Percentiles rank a stretch among this genome's conserved stretches.
phyloP scores from a whole-genome alignment of 37 sponge, comb jelly and placozoan species.

The Haliclona indistincta region DNA sequence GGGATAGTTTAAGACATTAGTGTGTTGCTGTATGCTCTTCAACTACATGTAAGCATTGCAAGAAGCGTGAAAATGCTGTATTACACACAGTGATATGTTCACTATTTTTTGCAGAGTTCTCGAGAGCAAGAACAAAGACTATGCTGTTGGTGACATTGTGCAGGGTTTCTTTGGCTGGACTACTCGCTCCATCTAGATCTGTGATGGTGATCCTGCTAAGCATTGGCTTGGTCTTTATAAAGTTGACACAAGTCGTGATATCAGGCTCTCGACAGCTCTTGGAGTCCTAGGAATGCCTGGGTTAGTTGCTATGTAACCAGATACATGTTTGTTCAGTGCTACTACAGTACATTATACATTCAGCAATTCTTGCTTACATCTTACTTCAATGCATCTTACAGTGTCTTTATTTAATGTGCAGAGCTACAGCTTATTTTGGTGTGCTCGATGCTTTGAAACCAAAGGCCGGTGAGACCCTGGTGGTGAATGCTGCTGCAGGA shows the following conservation, averaged over 20 bases:
- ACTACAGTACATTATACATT: no score
- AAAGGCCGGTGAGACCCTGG: conserved; percentile 84
- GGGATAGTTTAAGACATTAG: no score
- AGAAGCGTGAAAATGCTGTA: no score
- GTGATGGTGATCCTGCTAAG: background rate
- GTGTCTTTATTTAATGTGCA: conserved; percentile 24
- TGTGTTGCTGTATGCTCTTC: no score
- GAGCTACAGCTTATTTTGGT: conserved; percentile 90
- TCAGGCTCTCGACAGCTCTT: conserved; percentile 48
- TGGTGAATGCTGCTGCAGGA: conserved; percentile 89
- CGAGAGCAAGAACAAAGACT: conserved; percentile 69
- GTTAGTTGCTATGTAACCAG: no score
- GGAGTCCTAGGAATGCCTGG: conserved; percentile 94
- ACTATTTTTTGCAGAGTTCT: conserved; percentile 46
- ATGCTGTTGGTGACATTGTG: conserved; percentile 71
- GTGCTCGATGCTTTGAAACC: conserved; percentile 64
- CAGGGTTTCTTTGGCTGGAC: conserved; percentile 67
- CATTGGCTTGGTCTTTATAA: background rate
- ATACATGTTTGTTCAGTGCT: no score
- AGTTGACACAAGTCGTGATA: conserved; percentile 21
- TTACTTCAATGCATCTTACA: no score
- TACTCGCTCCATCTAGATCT: conserved; percentile 57
- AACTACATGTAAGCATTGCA: no score
- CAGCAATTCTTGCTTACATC: no score
- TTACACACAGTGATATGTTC: no score